phyloP scores from a whole-genome alignment of 2,113 vertebrate genomes.

The Promerops cafer region DNA sequence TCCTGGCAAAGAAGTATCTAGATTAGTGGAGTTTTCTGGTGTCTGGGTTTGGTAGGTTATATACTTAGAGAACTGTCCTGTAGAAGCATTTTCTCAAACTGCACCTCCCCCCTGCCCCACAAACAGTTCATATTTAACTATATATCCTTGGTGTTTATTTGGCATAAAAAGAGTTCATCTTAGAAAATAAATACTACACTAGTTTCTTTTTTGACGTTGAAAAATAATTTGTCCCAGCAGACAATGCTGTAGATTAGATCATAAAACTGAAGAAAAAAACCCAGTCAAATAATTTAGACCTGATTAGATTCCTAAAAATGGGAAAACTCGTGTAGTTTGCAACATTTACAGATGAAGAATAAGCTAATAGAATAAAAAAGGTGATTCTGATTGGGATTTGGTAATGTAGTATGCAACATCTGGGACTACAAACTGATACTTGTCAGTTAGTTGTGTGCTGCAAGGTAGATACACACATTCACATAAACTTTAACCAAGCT shows the following conservation, averaged over 20 bases:
- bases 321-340: not conserved
- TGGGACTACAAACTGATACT: not conserved
- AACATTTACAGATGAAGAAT: not conserved
- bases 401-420: not conserved
- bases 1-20: not conserved
- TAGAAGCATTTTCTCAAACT: not conserved
- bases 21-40: not conserved
- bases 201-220: not conserved
- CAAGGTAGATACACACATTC: not conserved
- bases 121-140: not conserved
- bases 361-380: not conserved
- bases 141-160: not conserved
- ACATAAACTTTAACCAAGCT: not conserved
- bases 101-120: fast-evolving
- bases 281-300: not conserved
- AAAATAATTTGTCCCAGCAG: not conserved
- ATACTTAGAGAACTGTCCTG: not conserved
- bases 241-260: not conserved
- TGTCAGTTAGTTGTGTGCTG: not conserved
- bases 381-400: not conserved
- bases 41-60: not conserved
- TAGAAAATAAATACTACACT: not conserved
- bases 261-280: not conserved
- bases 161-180: not conserved
- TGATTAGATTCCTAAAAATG: not conserved